phyloP scores from a whole-genome alignment of 2,888 invertebrate genomes.

The Platycheirus rosarum region DNA sequence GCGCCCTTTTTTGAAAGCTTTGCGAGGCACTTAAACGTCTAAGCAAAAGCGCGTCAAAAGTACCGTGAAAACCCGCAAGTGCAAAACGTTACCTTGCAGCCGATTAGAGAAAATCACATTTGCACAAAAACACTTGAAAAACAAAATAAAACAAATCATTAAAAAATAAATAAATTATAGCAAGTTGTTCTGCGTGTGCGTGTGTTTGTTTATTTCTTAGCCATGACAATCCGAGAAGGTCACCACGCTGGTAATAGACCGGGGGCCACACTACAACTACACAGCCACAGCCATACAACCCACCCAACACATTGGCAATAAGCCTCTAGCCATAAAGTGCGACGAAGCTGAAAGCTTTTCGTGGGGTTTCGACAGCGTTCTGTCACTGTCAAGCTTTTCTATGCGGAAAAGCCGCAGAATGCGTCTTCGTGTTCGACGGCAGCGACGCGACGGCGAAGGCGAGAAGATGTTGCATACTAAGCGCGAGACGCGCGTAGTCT shows the following conservation, averaged over 20 bases:
- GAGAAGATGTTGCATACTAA: slow-evolving; percentile 29
- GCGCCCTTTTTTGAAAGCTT: slow-evolving; percentile 50
- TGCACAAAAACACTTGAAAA: slow-evolving; percentile 43
- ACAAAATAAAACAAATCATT: slow-evolving; percentile 10
- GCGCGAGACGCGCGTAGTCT: slow-evolving; percentile 41
- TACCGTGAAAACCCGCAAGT: slow-evolving; percentile 70
- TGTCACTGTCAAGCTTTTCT: slow-evolving; percentile 49
- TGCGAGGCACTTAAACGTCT: slow-evolving; percentile 13
- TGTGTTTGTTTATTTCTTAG: slow-evolving; percentile 77
- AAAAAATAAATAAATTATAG: slow-evolving; percentile 33
- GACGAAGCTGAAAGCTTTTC: slow-evolving; percentile 49
- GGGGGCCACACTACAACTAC: slow-evolving; percentile 60
- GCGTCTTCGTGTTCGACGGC: background rate
- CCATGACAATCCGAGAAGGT: slow-evolving; percentile 83
- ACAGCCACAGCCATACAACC: slow-evolving; percentile 43
- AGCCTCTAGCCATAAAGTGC: slow-evolving; percentile 9
- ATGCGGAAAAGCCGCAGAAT: slow-evolving; percentile 62
- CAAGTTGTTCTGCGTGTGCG: slow-evolving; percentile 57
- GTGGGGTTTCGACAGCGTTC: background rate
- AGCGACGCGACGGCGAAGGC: background rate
- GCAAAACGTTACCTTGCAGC: slow-evolving; percentile 69
- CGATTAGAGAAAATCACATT: slow-evolving; percentile 50
- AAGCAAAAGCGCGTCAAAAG: slow-evolving; percentile 51
- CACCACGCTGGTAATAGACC: slow-evolving; percentile 77
- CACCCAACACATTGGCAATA: background rate